Evolutionary conservation across 2,797 vertebrate species (phyloP), one percentile per base, ranked within the genome.

Genomic region (Falco cherrug): DNA sequence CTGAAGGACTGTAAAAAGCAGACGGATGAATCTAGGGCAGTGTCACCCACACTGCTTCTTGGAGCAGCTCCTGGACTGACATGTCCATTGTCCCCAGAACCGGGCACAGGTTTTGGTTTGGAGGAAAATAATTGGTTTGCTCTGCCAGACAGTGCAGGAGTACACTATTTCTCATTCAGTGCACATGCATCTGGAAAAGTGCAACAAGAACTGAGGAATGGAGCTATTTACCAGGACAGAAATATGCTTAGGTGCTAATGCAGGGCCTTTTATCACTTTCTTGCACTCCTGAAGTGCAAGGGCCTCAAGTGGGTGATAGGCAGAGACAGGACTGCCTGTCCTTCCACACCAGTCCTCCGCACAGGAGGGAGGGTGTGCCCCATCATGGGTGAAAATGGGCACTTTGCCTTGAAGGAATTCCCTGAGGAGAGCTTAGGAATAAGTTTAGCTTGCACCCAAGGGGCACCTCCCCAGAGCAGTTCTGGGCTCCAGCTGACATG

Each of bases 231-330:
- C 6, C 10, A 61, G n/a, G 57, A 11, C 63, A 71, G 75, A 41
- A 75, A 60, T 6, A 61, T 8, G 2, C 8, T 64, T 6, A 41
- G 19, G 25, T 64, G 28, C 2, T 48, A 80, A 53, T 0, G 0
- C 0, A 4, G 18, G 4, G 2, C 10, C 25, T 29, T 24, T 67
- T 39, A 50, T 13, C 13, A 10, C 18, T 53, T 84, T 53, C 31
- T 73, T 61, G 6, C 35, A 25, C 16, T 74, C 24, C 41, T 37
- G 21, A 8, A 64, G 9, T 54, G 29, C 22, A 84, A 31, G 31
- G 14, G 7, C 10, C 9, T 54, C 26, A 8, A 76, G 33, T 56
- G 29, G 29, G 28, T 35, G 24, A 10, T 39, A 29, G 37, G 17
- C 33, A 89, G 64, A 93, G 50, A 13, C 33, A 24, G 19, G n/a